phyloP scores from a whole-genome alignment of 2,888 invertebrate genomes.

The Patella ulyssiponensis region DNA sequence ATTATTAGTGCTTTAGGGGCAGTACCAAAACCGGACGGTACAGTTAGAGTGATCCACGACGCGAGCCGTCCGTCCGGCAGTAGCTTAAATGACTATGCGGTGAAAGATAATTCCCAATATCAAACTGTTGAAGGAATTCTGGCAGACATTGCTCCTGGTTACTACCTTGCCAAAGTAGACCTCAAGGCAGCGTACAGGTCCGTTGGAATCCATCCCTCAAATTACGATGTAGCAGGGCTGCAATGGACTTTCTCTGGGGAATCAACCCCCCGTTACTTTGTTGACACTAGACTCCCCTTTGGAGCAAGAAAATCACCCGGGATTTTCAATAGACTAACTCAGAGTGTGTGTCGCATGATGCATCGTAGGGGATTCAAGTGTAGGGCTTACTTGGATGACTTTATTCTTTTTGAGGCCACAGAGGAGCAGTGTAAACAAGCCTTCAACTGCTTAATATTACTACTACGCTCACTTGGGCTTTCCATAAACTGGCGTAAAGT shows the following conservation, averaged over 20 bases:
- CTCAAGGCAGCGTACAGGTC: not conserved
- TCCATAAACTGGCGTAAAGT: not conserved
- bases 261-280: not conserved
- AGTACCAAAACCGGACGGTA: constrained; percentile 19
- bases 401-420: not conserved
- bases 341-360: not conserved
- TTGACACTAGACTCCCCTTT: not conserved
- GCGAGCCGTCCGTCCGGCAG: constrained; percentile 14
- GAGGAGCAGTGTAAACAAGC: not conserved
- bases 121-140: no score
- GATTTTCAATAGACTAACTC: not conserved
- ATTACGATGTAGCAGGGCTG: not conserved
- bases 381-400: not conserved
- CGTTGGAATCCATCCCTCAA: not conserved
- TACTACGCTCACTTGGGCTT: not conserved
- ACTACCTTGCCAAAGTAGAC: not conserved
- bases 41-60: constrained; percentile 26
- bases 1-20: constrained; percentile 24
- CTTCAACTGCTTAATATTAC: not conserved
- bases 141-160: not conserved
- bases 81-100: constrained; percentile 19
- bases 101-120: not conserved
- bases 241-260: constrained; percentile 1
- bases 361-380: not conserved
- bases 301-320: not conserved